Conservation (phyloP, 2,797 vertebrate genomes). For the Melanotaenia pygmaea region DNA sequence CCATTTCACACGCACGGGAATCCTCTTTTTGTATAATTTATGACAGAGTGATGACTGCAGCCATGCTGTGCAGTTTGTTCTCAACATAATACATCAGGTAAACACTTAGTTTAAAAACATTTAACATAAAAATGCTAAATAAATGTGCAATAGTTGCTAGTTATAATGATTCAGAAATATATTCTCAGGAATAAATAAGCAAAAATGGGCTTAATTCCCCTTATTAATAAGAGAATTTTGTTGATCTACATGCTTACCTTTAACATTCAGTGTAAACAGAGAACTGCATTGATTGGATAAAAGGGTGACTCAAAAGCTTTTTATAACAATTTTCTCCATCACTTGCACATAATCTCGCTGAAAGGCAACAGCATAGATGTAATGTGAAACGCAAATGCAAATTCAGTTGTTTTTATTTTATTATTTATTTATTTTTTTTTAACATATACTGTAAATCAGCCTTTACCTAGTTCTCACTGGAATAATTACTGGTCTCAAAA, state of each 20-base stretch:
- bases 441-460: slow-evolving; percentile 9
- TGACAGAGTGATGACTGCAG: slow-evolving; percentile 56
- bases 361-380: slow-evolving; percentile 26
- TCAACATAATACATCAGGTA: slow-evolving; percentile 29
- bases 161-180: slow-evolving; percentile 17
- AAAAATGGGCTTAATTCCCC: slow-evolving; percentile 5
- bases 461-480: slow-evolving; percentile 20
- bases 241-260: slow-evolving; percentile 9
- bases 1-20: slow-evolving; percentile 73
- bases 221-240: neutral
- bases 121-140: slow-evolving; percentile 14
- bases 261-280: slow-evolving; percentile 8
- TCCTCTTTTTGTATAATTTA: slow-evolving; percentile 76
- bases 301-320: slow-evolving; percentile 15
- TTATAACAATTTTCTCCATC: neutral
- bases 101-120: slow-evolving; percentile 36
- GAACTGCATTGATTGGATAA: slow-evolving; percentile 6
- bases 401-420: slow-evolving; percentile 30
- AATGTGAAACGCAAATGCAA: slow-evolving; percentile 48
- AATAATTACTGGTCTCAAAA: slow-evolving; percentile 12
- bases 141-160: neutral
- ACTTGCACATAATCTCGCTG: neutral
- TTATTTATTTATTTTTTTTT: too few relatives aligned
- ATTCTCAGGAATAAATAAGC: neutral
- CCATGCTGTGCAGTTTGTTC: slow-evolving; percentile 31